A percentile compares a stretch with the other conserved stretches of the same genome.
phyloP scores from a whole-genome alignment of 2,113 vertebrate genomes.

The Rhineura floridana region DNA sequence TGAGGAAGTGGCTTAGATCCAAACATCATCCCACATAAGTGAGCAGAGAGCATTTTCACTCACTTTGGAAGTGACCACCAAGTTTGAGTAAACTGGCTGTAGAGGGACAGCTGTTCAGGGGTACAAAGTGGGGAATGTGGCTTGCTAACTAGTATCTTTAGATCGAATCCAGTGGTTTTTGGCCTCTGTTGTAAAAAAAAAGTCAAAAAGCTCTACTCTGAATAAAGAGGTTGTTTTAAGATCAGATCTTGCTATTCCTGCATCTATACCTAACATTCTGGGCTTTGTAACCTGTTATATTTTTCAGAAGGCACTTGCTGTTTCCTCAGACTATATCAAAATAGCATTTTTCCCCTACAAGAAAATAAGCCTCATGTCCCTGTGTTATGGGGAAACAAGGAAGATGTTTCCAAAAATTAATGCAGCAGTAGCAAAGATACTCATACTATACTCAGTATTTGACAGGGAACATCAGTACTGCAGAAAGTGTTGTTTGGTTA shows the following conservation, averaged over 20 bases:
- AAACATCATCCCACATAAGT: not conserved
- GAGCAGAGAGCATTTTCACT: not conserved
- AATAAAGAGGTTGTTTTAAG: not conserved
- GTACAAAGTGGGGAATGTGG: not conserved
- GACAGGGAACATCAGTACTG: accelerated
- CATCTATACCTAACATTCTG: not conserved
- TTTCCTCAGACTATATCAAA: not conserved
- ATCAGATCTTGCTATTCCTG: not conserved
- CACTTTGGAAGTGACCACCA: too few relatives aligned
- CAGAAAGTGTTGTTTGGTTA: not conserved
- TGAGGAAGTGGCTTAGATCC: not conserved
- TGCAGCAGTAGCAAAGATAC: not conserved
- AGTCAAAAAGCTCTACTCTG: too few relatives aligned
- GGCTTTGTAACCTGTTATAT: not conserved
- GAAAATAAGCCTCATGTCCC: not conserved
- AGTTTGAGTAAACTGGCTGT: too few relatives aligned
- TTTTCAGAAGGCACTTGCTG: not conserved
- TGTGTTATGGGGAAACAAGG: not conserved
- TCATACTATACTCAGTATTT: accelerated
- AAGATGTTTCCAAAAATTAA: not conserved
- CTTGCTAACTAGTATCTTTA: not conserved
- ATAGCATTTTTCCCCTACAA: not conserved
- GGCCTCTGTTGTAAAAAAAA: too few relatives aligned
- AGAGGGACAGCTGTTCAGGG: too few relatives aligned
- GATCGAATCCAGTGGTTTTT: too few relatives aligned